Conservation (phyloP, 2,797 vertebrate genomes). For the Salmo trutta region DNA sequence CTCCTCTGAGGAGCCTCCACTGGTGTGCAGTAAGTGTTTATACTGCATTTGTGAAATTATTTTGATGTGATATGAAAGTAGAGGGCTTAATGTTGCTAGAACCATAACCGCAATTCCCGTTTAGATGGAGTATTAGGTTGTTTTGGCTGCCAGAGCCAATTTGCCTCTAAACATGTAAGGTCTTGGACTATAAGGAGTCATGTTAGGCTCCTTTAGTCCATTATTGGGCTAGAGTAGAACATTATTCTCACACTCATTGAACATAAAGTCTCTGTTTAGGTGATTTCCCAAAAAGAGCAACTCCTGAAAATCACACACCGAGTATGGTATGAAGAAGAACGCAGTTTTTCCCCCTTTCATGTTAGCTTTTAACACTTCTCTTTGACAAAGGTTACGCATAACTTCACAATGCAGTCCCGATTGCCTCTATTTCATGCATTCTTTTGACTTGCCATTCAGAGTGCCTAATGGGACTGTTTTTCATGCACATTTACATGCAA, state of each 20-base stretch:
- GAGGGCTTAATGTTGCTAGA: no score
- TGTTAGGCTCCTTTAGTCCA: no score
- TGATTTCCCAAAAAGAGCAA: neutral
- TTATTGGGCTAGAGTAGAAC: conserved; percentile 1
- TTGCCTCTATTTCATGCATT: conserved; percentile 15
- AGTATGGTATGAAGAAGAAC: conserved; percentile 10
- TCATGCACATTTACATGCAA: conserved; percentile 22
- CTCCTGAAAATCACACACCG: neutral
- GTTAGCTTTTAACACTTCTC: conserved; percentile 21
- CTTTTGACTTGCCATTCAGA: conserved; percentile 12
- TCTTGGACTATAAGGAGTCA: no score
- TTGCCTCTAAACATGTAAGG: neutral
- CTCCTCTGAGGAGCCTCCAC: no score
- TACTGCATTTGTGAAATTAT: no score
- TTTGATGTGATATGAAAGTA: no score
- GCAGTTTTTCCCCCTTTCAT: neutral
- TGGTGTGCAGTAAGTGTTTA: no score
- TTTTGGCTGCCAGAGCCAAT: neutral
- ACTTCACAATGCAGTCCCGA: neutral
- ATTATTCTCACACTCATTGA: conserved; percentile 6
- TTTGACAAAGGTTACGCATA: neutral
- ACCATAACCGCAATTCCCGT: neutral
- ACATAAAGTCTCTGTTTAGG: neutral
- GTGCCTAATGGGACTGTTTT: neutral
- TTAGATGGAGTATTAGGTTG: neutral